Base-by-base conservation (phyloP, 2,888 invertebrate species). In the Xestobium rufovillosum region DNA sequence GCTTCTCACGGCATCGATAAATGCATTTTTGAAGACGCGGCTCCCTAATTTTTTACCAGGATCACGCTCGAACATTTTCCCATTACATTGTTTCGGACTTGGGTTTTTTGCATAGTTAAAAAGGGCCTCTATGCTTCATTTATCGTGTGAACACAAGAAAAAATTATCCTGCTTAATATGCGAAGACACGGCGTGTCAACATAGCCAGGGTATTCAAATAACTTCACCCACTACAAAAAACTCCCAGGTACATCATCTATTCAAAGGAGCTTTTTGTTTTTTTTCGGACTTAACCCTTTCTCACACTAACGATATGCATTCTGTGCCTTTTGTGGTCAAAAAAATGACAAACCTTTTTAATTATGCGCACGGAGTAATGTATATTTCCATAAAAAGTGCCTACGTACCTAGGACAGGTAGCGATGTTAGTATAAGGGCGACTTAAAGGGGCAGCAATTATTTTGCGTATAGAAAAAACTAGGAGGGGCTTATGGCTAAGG, bases 141-240 rank as follows among this genome's bases (percentile, higher is more conserved):
- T 56, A 57, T 52, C 62, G 61, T 63, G 62, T 61, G 63, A 63
- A 62, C 60, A 47, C 23, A 41, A 51, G 51, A 60, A 63, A 61
- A 60, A 62, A 59, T 52, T 50, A 47, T 52, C 36, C 60, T 60
- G 49, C 52, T 64, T 65, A 63, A 64, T 65, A 65, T 65, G 63
- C 65, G 57, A 61, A 60, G 56, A 63, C 65, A 65, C 61, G 64
- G 55, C 59, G 60, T 61, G 63, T 65, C 63, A 65, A 64, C 63
- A 62, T 55, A 50, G 51, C 46, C 47, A 47, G 45, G 48, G 50
- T 48, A 39, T 40, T 40, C 37, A 39, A 32, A 39, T 34, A 17
- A 6, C 6, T n/a, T 19, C 61, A 56, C 61, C 62, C 63, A 59
- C 63, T 51, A 56, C 49, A 57, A 59, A 63, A 63, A 63, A 61